Percentiles rank a stretch among this genome's conserved stretches.
These are phyloP conservation scores for Aleadryas rufinucha DNA, from an alignment of 2,113 vertebrate species.

Conservation along the genomic window DNA sequence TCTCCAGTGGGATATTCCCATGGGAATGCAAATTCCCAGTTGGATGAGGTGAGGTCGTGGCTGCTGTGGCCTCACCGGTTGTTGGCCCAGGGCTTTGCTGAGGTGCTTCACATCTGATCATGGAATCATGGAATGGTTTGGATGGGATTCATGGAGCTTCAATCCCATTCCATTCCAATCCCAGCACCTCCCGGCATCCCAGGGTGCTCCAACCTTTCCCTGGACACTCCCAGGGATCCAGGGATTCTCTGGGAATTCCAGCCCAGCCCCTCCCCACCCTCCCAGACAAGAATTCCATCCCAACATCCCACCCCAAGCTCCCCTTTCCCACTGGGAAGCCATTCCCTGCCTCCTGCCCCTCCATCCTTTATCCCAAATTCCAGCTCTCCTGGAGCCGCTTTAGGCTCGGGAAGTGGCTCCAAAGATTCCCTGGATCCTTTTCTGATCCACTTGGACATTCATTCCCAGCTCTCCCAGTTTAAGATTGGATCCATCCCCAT, in stretches of 20 bases:
- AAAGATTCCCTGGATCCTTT: background rate
- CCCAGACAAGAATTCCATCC: background rate
- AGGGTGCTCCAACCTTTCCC: fast-evolving
- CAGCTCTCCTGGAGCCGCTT: background rate
- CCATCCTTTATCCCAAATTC: background rate
- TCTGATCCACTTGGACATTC: background rate
- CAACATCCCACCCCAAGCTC: background rate
- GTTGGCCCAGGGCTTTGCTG: background rate
- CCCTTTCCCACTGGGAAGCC: background rate
- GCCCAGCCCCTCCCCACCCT: too few species aligned
- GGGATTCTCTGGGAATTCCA: background rate
- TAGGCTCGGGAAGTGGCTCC: fast-evolving
- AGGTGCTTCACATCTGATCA: background rate
- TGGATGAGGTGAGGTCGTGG: background rate
- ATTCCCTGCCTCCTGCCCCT: background rate
- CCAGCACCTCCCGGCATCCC: fast-evolving
- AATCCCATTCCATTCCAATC: background rate
- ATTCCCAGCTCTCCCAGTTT: background rate
- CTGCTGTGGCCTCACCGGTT: background rate
- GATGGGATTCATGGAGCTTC: background rate
- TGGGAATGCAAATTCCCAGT: background rate
- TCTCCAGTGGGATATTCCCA: background rate
- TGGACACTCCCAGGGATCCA: too few species aligned
- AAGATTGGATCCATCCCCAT: too few species aligned
- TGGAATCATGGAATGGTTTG: background rate